Evolutionary conservation across 2,113 vertebrate genomes (phyloP), one percentile per base, ranked within the genome.

Genomic region (Martes martes): DNA sequence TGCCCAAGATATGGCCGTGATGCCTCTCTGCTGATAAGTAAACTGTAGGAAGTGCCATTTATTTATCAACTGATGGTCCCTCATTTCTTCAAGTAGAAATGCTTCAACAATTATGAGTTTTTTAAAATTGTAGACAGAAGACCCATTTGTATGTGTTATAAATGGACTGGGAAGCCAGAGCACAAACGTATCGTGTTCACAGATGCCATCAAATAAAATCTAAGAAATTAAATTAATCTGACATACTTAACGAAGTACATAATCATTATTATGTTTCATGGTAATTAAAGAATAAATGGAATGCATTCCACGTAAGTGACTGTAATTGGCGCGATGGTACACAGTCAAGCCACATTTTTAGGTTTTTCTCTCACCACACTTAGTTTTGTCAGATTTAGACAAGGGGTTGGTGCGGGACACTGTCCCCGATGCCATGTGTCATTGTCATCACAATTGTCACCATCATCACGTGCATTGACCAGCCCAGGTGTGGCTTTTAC

Each of bases 221-320:
- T 92, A 92, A 94, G 91, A 95, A 78, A 89, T 95, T 94, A 88
- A 92, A 91, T 95, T n/a, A 87, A 90, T 52, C 28, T 67, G 91
- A 96, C 87, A 95, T 57, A 50, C 57, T 91, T 97, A 93, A 93
- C 73, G 85, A 95, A 93, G 93, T 85, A 79, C 69, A 78, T 61
- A 94, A 86, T 95, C 91, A 89, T 93, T 61, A 83, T 89, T 79
- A 76, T 63, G 65, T 93, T 80, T n/a, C 91, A 65, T 2, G 24
- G 76, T 59, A 84, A 91, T 92, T 94, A 91, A 92, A 61, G 88
- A 76, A 80, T 80, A 50, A 88, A 71, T 14, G 69, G 79, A 47
- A 82, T 55, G 18, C 73, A 74, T 47, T 94, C 31, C 69, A 61
- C 0, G 18, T 69, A 92, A 94, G 42, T 19, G 65, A 78, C 83